A percentile compares a stretch with the other conserved stretches of the same genome.
These are phyloP conservation scores for Spatulosminthurus flaviceps DNA, from an alignment of 2,888 invertebrate species.

Conservation along the genomic window DNA sequence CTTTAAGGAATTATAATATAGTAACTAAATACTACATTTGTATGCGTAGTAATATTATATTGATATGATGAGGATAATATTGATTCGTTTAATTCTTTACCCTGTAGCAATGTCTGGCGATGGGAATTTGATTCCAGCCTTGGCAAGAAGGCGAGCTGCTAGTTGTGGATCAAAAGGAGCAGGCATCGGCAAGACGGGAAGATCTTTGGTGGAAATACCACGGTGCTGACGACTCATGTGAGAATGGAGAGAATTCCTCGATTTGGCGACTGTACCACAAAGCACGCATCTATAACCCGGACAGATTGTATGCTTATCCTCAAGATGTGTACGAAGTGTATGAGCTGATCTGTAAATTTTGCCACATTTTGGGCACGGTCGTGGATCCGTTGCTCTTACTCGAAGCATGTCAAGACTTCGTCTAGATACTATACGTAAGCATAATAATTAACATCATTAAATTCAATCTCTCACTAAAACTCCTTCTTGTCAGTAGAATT, in stretches of 20 bases:
- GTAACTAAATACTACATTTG: too few species aligned
- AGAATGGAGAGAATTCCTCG: conserved; percentile 88
- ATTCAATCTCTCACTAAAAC: not conserved
- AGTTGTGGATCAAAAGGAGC: conserved; percentile 90
- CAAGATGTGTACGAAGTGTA: conserved; percentile 87
- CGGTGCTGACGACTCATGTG: conserved; percentile 94
- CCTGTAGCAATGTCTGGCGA: conserved; percentile 46
- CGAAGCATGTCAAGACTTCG: conserved; percentile 77
- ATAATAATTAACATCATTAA: not conserved
- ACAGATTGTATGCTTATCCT: conserved; percentile 92
- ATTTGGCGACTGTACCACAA: conserved; percentile 92
- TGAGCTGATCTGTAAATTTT: conserved; percentile 93
- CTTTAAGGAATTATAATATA: too few species aligned
- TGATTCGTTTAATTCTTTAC: too few species aligned
- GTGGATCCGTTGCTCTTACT: conserved; percentile 89
- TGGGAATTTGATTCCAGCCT: conserved; percentile 74
- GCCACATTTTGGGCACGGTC: conserved; percentile 92
- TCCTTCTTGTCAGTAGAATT: too few species aligned
- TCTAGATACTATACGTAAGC: conserved; percentile 72
- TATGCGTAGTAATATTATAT: too few species aligned
- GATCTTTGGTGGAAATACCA: conserved; percentile 90
- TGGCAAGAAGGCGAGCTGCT: conserved; percentile 82
- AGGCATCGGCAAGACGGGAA: conserved; percentile 92
- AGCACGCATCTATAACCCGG: conserved; percentile 86
- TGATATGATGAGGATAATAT: too few species aligned